Conservation (phyloP, 2,113 vertebrate species). For the Echinops telfairi region DNA sequence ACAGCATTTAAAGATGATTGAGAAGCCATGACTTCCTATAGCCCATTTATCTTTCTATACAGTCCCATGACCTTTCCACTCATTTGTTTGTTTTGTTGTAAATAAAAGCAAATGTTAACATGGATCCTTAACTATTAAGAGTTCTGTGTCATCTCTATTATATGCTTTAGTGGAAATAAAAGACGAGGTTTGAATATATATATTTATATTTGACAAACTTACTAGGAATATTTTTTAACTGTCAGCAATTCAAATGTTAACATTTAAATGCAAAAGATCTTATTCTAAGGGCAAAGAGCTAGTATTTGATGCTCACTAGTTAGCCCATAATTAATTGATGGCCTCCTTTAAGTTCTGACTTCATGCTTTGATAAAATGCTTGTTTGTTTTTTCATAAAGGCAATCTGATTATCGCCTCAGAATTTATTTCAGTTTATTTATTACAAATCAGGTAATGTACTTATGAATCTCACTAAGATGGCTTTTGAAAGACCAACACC, state of each 20-base stretch:
- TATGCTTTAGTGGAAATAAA: too few species aligned
- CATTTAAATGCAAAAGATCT: slow-evolving; percentile 63
- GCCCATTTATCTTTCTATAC: background rate
- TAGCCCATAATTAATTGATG: slow-evolving; percentile 46
- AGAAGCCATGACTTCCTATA: background rate
- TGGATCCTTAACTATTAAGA: slow-evolving; percentile 38
- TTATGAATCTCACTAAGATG: too few species aligned
- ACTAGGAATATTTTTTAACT: too few species aligned
- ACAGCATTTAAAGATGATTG: slow-evolving; percentile 12
- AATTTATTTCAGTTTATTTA: background rate
- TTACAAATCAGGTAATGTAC: too few species aligned
- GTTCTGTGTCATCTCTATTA: background rate
- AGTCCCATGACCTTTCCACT: background rate
- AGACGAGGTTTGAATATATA: background rate
- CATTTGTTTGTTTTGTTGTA: slow-evolving; percentile 48
- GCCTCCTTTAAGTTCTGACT: slow-evolving; percentile 60
- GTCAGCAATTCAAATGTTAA: slow-evolving; percentile 58
- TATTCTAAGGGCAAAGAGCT: slow-evolving; percentile 48
- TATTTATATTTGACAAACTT: background rate
- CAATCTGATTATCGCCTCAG: background rate
- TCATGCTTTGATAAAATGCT: slow-evolving; percentile 64
- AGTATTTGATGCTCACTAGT: slow-evolving; percentile 32
- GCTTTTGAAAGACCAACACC: slow-evolving; percentile 11
- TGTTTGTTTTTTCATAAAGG: background rate
- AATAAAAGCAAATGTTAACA: slow-evolving; percentile 59